A percentile compares a stretch with the other conserved stretches of the same genome.
Evolutionary conservation across 2,797 vertebrate species (phyloP).

Genomic region (Scarus forsteni): DNA sequence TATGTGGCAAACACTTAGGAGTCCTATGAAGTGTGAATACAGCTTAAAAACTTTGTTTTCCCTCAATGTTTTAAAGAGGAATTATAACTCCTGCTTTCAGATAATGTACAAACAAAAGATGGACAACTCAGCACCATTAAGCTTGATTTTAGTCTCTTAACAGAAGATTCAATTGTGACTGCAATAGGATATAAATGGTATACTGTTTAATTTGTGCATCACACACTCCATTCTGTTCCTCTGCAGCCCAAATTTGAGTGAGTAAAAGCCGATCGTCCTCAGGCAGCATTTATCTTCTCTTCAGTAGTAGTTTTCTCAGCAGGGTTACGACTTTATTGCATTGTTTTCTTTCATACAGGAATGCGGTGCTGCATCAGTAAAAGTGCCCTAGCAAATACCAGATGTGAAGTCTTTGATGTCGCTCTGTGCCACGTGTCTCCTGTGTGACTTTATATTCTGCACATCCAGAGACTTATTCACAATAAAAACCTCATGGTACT

Average conservation of each 20-base stretch:
- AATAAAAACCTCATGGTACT: slow-evolving; percentile 5
- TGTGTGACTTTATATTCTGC: slow-evolving; percentile 6
- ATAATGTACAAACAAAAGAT: too few species aligned
- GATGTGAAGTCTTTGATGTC: slow-evolving; percentile 53
- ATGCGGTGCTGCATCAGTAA: slow-evolving; percentile 21
- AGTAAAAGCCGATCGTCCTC: slow-evolving; percentile 11
- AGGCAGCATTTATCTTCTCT: slow-evolving; percentile 1
- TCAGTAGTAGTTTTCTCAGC: slow-evolving; percentile 25
- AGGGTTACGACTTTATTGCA: slow-evolving; percentile 30
- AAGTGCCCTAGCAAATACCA: slow-evolving; percentile 33
- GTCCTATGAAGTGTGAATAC: too few species aligned
- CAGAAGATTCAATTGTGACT: too few species aligned
- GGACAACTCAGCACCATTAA: too few species aligned
- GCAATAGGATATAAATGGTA: too few species aligned
- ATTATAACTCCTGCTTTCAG: too few species aligned
- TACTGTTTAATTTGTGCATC: background rate
- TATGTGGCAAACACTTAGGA: too few species aligned
- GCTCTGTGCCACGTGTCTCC: slow-evolving; percentile 19
- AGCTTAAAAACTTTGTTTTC: too few species aligned
- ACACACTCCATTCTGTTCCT: slow-evolving; percentile 3
- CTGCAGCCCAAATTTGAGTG: background rate
- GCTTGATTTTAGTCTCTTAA: too few species aligned
- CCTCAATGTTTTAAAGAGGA: too few species aligned
- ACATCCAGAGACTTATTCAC: slow-evolving; percentile 7
- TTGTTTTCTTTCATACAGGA: slow-evolving; percentile 31